Evolutionary conservation across 2,797 vertebrate species (phyloP), one percentile per base, ranked within the genome.

Genomic region (Malurus splendens): DNA sequence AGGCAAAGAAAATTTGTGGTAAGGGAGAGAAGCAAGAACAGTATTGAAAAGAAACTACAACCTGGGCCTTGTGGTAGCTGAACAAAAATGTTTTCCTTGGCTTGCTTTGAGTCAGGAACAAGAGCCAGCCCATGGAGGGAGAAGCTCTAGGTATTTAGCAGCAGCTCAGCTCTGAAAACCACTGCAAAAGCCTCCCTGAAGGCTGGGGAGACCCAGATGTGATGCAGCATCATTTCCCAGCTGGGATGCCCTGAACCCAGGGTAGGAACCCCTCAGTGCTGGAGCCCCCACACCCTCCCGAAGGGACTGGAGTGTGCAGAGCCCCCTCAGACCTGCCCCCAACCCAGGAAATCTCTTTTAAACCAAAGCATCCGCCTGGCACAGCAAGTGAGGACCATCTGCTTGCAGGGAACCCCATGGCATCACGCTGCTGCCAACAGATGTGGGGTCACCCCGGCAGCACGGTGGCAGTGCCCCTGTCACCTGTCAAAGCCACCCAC

Each of bases 201-300:
- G 33, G 14, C 12, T 11, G 7, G 12, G 32, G 12, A 61, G 24
- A 48, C 20, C 6, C 48, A 55, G 45, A 20, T 6, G n/a, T 15
- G 12, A 44, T 54, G n/a, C 30, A n/a, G 9, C 45, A 32, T 30
- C 0, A 0, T 71, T 79, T 67, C 12, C 48, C 0, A 0, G 4
- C 16, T 74, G 32, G 14, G 24, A 41, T 38, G 18, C 19, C 45
- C 47, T 38, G 60, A 91, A 55, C 8, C 11, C 48, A 32, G 41
- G 18, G 6, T 6, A 62, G n/a, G 12, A 12, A 59, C 18, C 12
- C n/a, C 28, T 68, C 3, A 2, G 0, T 18, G 15, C 27, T 83
- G 24, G 17, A 87, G 23, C n/a, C 41, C 27, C 4, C 0, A 1
- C 52, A 66, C n/a, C 20, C 10, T 77, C 23, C 7, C 16, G 22